Conservation (phyloP, 2,888 invertebrate genomes). For the Stramonita haemastoma region DNA sequence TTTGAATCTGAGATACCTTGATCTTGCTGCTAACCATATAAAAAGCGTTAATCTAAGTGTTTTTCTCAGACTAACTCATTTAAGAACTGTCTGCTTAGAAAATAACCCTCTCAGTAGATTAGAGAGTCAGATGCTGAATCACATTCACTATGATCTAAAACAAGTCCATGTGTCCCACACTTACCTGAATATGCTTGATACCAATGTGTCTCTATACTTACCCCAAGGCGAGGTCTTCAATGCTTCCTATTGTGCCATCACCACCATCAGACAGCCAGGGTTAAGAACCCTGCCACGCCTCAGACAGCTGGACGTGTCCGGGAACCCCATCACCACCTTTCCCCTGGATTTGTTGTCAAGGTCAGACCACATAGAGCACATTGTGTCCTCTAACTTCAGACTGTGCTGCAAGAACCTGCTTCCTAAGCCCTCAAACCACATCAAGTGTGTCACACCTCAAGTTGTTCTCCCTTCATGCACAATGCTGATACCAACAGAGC, state of each 20-base stretch:
- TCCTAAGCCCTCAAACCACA: neutral
- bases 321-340: neutral
- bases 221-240: neutral
- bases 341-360: neutral
- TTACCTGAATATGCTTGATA: neutral
- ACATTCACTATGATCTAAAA: neutral
- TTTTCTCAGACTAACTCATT: neutral
- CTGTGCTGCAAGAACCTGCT: neutral
- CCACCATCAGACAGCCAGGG: neutral
- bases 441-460: neutral
- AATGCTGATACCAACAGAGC: neutral
- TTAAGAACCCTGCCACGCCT: neutral
- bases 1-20: neutral
- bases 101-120: neutral
- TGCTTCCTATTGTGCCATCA: neutral
- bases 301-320: neutral
- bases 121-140: neutral
- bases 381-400: neutral
- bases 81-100: neutral
- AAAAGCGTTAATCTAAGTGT: neutral
- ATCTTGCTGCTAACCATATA: neutral
- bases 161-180: neutral
- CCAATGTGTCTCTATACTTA: neutral
- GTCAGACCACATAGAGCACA: neutral
- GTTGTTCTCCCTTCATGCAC: neutral